phyloP scores from a whole-genome alignment of 2,797 vertebrate species.

The Capromys pilorides region DNA sequence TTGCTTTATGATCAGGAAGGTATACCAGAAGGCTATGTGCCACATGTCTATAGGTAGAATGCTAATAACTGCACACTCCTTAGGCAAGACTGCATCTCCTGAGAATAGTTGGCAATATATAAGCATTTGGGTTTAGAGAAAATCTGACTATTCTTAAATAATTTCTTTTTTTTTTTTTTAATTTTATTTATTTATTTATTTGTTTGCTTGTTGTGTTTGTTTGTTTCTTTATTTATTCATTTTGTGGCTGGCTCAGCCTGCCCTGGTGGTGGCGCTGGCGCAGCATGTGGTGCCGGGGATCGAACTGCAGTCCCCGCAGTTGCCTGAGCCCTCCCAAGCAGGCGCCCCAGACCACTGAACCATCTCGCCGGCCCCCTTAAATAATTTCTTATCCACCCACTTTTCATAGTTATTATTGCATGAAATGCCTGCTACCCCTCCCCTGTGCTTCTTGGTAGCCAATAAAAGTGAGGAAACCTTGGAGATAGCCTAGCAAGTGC shows the following conservation, averaged over 20 bases:
- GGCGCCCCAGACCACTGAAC: too few species aligned
- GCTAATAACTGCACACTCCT: neutral
- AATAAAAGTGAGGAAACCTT: neutral
- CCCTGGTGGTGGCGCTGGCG: too few species aligned
- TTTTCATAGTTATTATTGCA: neutral
- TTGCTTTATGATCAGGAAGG: neutral
- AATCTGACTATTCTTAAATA: neutral
- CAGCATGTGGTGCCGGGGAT: too few species aligned
- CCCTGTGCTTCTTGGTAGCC: neutral
- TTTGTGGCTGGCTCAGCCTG: too few species aligned
- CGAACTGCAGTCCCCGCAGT: too few species aligned
- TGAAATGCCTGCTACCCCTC: neutral
- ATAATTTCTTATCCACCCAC: neutral
- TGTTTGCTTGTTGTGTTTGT: too few species aligned
- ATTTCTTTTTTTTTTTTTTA: neutral
- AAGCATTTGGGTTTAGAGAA: neutral
- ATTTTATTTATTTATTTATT: too few species aligned
- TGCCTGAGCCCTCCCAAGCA: too few species aligned
- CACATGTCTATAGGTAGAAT: neutral
- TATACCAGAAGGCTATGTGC: neutral
- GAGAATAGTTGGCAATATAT: neutral
- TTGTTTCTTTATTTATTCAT: too few species aligned
- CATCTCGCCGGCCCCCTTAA: neutral
- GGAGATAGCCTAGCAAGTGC: neutral
- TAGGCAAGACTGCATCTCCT: neutral